A percentile compares a stretch with the other conserved stretches of the same genome.
These are phyloP conservation scores for Pedetes capensis DNA, from an alignment of 2,113 vertebrate genomes.

Conservation along the genomic window DNA sequence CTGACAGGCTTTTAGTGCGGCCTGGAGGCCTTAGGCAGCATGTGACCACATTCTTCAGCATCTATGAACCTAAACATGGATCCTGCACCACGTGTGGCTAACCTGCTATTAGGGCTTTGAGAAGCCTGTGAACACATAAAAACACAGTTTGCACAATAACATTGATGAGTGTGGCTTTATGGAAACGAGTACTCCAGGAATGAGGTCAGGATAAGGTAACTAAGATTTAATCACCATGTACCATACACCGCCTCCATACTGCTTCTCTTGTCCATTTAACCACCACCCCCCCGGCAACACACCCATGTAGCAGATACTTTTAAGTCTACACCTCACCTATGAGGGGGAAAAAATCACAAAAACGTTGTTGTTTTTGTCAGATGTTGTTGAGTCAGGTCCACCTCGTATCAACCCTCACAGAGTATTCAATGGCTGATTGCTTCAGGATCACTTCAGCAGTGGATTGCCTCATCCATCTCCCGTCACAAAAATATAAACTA, in stretches of 20 bases:
- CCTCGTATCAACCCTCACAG: too few relatives aligned
- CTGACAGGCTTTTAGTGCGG: too few relatives aligned
- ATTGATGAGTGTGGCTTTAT: not conserved
- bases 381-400: too few relatives aligned
- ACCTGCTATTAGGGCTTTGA: not conserved
- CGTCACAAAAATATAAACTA: not conserved
- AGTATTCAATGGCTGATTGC: too few relatives aligned
- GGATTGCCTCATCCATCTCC: too few relatives aligned
- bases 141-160: not conserved
- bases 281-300: not conserved
- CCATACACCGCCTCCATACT: too few relatives aligned
- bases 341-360: not conserved
- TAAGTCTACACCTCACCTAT: not conserved
- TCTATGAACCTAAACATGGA: not conserved
- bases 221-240: not conserved
- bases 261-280: not conserved
- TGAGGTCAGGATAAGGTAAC: not conserved
- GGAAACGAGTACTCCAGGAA: not conserved
- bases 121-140: not conserved
- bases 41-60: rapidly evolving
- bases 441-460: too few relatives aligned
- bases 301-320: not conserved
- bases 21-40: not conserved
- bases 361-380: too few relatives aligned
- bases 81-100: not conserved